Percentiles rank a stretch among this genome's conserved stretches.
Conservation (phyloP, 2,797 vertebrate genomes). For the Calcarius lapponicus region DNA sequence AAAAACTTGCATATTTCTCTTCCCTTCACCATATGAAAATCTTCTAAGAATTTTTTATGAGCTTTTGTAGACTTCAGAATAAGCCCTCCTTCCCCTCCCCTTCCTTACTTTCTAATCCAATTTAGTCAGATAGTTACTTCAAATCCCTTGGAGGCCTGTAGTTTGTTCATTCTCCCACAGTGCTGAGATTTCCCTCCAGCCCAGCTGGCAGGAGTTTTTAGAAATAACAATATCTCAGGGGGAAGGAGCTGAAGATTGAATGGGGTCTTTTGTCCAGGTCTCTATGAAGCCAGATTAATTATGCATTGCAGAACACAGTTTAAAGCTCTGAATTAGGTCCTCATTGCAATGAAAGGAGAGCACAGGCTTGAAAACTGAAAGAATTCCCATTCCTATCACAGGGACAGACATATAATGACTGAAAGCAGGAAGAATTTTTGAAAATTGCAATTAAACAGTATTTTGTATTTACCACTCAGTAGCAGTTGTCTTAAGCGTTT, state of each 20-base stretch:
- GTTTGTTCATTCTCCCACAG: conserved; percentile 81
- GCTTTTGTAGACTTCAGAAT: conserved; percentile 69
- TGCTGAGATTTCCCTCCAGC: conserved; percentile 83
- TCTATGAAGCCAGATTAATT: conserved; percentile 95
- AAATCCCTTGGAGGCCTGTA: conserved; percentile 75
- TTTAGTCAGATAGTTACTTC: conserved; percentile 80
- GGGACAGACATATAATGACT: conserved; percentile 77
- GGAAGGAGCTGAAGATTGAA: conserved; percentile 86
- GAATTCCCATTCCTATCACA: conserved; percentile 72
- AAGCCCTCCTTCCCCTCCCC: conserved; percentile 64
- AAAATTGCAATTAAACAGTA: conserved; percentile 78
- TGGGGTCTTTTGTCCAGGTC: conserved; percentile 91
- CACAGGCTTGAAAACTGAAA: conserved; percentile 73
- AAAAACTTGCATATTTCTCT: conserved; percentile 60
- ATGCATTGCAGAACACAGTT: conserved; percentile 88
- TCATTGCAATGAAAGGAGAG: conserved; percentile 76
- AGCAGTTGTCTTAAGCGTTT: conserved; percentile 74
- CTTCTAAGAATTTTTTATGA: conserved; percentile 70
- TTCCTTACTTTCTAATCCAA: conserved; percentile 82
- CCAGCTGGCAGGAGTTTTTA: conserved; percentile 94
- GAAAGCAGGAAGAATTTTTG: conserved; percentile 75
- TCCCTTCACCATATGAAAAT: conserved; percentile 65
- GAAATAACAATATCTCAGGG: conserved; percentile 88
- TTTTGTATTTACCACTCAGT: conserved; percentile 71
- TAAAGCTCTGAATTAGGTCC: conserved; percentile 78